Evolutionary conservation across 2,113 vertebrate genomes (phyloP).

Genomic region (Sylvietta virens): DNA sequence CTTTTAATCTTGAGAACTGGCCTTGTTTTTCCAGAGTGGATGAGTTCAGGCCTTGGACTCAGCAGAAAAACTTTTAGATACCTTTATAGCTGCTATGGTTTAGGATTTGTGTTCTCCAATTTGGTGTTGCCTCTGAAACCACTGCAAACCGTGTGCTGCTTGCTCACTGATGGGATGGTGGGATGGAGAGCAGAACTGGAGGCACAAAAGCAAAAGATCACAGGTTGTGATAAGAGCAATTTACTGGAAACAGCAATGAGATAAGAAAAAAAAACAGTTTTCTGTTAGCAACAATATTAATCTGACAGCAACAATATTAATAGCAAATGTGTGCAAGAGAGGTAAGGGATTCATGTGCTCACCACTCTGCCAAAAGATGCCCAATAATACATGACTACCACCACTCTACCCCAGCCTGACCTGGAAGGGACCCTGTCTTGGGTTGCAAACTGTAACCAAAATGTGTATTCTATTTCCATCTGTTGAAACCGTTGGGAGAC

Average conservation of each 20-base stretch:
- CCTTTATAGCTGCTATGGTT: neutral
- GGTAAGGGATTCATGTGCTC: neutral
- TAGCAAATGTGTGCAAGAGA: neutral
- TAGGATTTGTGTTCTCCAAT: neutral
- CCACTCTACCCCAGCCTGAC: fast-evolving
- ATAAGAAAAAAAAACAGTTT: neutral
- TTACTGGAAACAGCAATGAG: neutral
- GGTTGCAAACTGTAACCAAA: too few relatives aligned
- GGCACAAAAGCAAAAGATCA: neutral
- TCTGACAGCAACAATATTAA: neutral
- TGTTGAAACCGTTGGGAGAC: too few relatives aligned
- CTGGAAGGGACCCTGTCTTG: neutral
- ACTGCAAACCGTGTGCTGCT: neutral
- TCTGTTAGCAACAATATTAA: neutral
- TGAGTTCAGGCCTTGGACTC: neutral
- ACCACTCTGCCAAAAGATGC: neutral
- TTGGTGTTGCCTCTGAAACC: neutral
- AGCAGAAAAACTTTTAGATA: neutral
- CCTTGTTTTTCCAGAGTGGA: neutral
- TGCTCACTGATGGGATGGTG: neutral
- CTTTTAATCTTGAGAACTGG: neutral
- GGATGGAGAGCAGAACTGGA: neutral
- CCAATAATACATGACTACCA: fast-evolving
- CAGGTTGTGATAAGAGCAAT: neutral
- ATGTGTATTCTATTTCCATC: too few relatives aligned